Conservation (phyloP, 2,113 vertebrate species). For the Periophthalmodon schlosseri region DNA sequence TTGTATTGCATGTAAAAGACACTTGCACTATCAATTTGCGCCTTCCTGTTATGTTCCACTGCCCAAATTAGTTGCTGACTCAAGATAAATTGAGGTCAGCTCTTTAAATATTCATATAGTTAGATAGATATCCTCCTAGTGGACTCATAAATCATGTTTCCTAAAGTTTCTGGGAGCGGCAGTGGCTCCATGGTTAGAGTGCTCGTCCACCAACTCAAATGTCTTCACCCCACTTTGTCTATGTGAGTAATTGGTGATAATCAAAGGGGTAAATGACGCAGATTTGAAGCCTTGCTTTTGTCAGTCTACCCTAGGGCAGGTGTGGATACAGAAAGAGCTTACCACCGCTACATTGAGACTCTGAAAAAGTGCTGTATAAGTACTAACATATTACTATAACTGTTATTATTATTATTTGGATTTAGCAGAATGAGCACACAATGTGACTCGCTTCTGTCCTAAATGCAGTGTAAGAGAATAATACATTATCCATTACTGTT, state of each 20-base stretch:
- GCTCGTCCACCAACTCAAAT: neutral
- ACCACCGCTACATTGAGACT: too few species aligned
- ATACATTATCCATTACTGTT: slow-evolving; percentile 13
- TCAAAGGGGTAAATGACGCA: neutral
- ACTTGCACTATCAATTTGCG: slow-evolving; percentile 21
- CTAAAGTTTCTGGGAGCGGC: neutral
- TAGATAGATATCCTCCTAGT: slow-evolving; percentile 52
- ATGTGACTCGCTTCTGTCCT: neutral
- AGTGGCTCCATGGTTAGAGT: neutral
- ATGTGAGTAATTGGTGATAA: neutral
- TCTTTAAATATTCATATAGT: slow-evolving; percentile 71
- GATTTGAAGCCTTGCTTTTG: neutral
- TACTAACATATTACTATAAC: too few species aligned
- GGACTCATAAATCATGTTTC: slow-evolving; percentile 48
- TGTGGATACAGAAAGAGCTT: too few species aligned
- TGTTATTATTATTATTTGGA: neutral
- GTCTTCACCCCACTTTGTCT: neutral
- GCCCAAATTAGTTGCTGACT: slow-evolving; percentile 65
- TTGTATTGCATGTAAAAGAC: too few species aligned
- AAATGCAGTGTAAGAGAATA: neutral
- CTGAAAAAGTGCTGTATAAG: too few species aligned
- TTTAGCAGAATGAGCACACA: neutral
- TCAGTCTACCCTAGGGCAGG: too few species aligned
- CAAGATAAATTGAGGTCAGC: slow-evolving; percentile 60
- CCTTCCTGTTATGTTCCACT: slow-evolving; percentile 10